phyloP scores from a whole-genome alignment of 2,888 invertebrate species.

The Metopia argyrocephala region DNA sequence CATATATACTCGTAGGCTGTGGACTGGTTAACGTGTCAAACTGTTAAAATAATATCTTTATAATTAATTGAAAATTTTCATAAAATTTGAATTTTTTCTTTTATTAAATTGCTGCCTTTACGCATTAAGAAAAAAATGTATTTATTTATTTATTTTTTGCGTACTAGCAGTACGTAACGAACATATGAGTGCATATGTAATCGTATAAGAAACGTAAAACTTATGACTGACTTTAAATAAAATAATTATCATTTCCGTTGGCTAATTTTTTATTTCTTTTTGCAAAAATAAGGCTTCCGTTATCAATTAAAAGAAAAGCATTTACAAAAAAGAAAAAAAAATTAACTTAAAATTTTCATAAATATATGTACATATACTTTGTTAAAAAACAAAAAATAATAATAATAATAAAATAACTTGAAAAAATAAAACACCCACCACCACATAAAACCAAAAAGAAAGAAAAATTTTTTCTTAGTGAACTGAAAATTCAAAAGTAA shows the following conservation, averaged over 20 bases:
- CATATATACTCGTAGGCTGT: no score
- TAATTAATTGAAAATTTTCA: neutral
- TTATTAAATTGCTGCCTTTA: neutral
- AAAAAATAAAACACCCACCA: slow-evolving; percentile 43
- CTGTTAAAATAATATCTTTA: neutral
- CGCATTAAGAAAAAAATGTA: neutral
- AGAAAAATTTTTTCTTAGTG: slow-evolving; percentile 18
- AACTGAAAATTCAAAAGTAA: slow-evolving; percentile 41
- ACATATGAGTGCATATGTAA: no score
- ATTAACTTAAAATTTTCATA: slow-evolving; percentile 22
- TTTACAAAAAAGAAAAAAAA: slow-evolving; percentile 25
- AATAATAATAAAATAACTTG: slow-evolving; percentile 24
- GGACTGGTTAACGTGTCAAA: no score
- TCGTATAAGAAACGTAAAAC: neutral
- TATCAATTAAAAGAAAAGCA: slow-evolving; percentile 25
- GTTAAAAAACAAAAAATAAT: slow-evolving; percentile 6
- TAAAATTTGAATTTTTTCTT: neutral
- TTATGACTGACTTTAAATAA: slow-evolving; percentile 31
- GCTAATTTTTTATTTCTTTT: slow-evolving; percentile 52
- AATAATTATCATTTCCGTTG: slow-evolving; percentile 62
- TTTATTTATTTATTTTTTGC: neutral
- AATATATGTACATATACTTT: neutral
- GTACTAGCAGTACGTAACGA: no score
- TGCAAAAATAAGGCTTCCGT: slow-evolving; percentile 60
- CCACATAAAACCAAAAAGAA: neutral